phyloP scores from a whole-genome alignment of 35 echinoderm and acorn worm genomes.

The Lytechinus pictus region DNA sequence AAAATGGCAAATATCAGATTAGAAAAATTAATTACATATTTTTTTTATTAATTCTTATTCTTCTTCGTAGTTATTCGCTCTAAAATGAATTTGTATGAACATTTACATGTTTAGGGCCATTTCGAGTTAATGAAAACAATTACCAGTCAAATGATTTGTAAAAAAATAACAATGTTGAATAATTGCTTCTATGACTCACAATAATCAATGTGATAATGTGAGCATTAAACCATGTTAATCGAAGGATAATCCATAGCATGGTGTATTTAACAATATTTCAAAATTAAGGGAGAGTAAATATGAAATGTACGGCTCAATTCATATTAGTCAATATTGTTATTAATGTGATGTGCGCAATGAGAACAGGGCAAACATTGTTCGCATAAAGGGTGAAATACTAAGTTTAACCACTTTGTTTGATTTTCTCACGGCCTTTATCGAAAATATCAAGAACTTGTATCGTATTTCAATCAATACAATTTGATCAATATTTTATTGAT shows the following conservation, averaged over 20 bases:
- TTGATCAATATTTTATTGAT: neutral
- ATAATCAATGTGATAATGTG: neutral
- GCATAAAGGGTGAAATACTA: neutral
- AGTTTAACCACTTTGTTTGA: neutral
- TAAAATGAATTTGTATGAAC: neutral
- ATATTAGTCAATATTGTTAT: neutral
- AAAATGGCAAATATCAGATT: neutral
- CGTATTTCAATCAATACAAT: too few species aligned
- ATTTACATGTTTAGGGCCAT: neutral
- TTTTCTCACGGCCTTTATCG: neutral
- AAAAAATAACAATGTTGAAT: neutral
- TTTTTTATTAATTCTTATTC: too few species aligned
- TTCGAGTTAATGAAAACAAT: neutral
- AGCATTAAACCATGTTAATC: neutral
- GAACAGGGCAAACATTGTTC: neutral
- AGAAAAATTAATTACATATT: neutral
- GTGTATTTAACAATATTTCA: neutral
- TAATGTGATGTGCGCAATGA: neutral
- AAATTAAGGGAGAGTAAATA: constrained; percentile 2
- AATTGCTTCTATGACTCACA: neutral
- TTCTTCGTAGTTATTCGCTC: neutral
- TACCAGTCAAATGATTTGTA: neutral
- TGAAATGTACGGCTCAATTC: neutral
- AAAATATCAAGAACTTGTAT: neutral
- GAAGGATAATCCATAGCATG: neutral